Evolutionary conservation across 2,888 invertebrate genomes (phyloP).

Genomic region (Spisula subtruncata): DNA sequence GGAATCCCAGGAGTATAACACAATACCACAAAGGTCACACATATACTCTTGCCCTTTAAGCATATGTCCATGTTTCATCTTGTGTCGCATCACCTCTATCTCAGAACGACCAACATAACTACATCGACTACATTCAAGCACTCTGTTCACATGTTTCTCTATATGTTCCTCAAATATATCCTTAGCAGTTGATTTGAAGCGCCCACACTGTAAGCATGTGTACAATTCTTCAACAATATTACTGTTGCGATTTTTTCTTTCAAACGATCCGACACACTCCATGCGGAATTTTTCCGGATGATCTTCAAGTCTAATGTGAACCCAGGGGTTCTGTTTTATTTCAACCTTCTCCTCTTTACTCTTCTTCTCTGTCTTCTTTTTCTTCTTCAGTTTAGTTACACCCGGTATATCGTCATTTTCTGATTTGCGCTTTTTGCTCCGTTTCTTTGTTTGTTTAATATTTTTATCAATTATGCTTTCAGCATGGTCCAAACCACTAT

Average conservation of each 20-base stretch:
- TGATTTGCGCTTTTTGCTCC: background rate
- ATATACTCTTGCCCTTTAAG: constrained; percentile 25
- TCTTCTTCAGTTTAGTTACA: background rate
- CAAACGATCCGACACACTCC: constrained; percentile 64
- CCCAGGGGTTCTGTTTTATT: constrained; percentile 41
- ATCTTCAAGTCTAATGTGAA: constrained; percentile 58
- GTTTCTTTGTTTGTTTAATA: background rate
- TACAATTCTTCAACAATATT: constrained; percentile 50
- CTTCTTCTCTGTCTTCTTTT: background rate
- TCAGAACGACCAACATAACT: constrained; percentile 29
- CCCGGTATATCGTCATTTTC: background rate
- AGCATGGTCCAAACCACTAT: background rate
- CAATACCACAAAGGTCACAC: constrained; percentile 50
- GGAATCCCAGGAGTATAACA: constrained; percentile 22
- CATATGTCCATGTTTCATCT: background rate
- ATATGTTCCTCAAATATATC: constrained; percentile 55
- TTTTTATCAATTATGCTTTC: background rate
- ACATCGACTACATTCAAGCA: constrained; percentile 45
- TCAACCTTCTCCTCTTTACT: background rate
- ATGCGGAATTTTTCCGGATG: constrained; percentile 63
- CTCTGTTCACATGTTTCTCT: constrained; percentile 56
- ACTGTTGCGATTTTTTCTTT: constrained; percentile 60
- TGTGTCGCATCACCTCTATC: constrained; percentile 31
- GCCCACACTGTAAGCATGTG: constrained; percentile 48
- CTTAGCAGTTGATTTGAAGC: constrained; percentile 49